These are phyloP conservation scores for Peromyscus aztecus DNA, from an alignment of 2,797 vertebrate species.

Conservation along the genomic window DNA sequence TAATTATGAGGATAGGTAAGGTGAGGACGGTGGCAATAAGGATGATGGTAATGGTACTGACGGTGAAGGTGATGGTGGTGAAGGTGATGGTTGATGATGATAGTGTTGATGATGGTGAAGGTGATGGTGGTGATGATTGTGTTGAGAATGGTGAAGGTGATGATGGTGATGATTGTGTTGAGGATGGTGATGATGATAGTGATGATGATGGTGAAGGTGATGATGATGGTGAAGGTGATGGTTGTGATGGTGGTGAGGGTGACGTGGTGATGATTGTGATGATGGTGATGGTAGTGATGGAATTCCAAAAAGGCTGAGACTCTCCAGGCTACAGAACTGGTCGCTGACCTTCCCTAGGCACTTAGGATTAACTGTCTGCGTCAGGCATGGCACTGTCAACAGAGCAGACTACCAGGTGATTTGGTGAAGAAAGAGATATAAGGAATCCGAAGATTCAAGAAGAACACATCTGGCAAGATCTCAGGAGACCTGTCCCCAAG, in stretches of 20 bases:
- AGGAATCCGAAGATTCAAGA: no score
- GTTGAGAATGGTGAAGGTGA: rapidly evolving
- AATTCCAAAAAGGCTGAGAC: background rate
- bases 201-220: rapidly evolving
- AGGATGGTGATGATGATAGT: rapidly evolving
- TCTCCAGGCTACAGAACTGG: background rate
- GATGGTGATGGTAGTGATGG: background rate
- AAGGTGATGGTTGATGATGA: rapidly evolving
- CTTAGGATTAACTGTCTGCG: background rate
- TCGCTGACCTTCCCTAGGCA: background rate
- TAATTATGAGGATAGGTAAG: rapidly evolving
- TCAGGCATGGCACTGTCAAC: background rate
- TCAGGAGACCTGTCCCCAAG: background rate
- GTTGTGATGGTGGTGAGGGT: rapidly evolving
- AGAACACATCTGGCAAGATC: background rate
- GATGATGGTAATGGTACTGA: rapidly evolving
- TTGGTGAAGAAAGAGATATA: background rate
- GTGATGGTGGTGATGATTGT: rapidly evolving
- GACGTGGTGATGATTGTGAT: rapidly evolving
- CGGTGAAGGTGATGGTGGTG: rapidly evolving
- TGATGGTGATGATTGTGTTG: rapidly evolving
- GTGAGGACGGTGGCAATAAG: background rate
- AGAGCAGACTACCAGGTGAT: background rate
- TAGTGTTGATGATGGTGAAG: rapidly evolving
- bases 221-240: background rate